Base-by-base conservation (phyloP, 2,113 vertebrate genomes). In the Amphilophus citrinellus region DNA sequence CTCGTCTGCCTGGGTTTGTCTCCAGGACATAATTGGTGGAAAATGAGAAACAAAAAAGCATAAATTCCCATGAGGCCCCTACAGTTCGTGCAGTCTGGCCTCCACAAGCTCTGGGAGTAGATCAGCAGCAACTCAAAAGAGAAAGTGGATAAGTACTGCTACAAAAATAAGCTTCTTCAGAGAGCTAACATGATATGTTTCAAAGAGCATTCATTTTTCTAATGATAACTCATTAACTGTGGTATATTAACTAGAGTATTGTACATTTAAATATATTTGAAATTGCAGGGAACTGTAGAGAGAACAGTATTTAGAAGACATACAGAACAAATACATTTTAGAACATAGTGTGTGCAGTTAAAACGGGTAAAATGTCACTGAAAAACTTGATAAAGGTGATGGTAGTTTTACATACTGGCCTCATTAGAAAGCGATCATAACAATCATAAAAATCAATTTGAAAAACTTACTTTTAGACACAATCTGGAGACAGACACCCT, bases 41-140 rank as follows among this genome's bases (percentile, higher is more conserved):
- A 89, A 90, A 90, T 84, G 22, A 85, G 78, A 82, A 73, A 80
- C 47, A 56, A 61, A 71, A 79, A 79, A 62, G 8, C 53, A 47
- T 73, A 11, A 85, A 86, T 66, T 83, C 76, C 77, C 71, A 56
- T 44, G 61, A 88, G 84, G 27, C 42, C 50, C 20, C 5, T 61
- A 53, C 66, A 76, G 37, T 56, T 39, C 42, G 14, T 35, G 62
- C 65, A 79, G 39, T 65, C 56, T 39, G 30, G 27, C 24, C 56
- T 63, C 32, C 6, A 32, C 44, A 60, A 27, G 11, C 35, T 77
- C 42, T 77, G 35, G 27, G n/a, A 61, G 58, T 24, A 60, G 57
- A 59, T 15, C 50, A 85, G 61, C 62, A 73, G 53, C 50, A 57
- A 61, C 10, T 77, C 61, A 85, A 6, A 1, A 77, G 35, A 39